Conservation (phyloP, 2,888 invertebrate species). For the Phengaris arion region DNA sequence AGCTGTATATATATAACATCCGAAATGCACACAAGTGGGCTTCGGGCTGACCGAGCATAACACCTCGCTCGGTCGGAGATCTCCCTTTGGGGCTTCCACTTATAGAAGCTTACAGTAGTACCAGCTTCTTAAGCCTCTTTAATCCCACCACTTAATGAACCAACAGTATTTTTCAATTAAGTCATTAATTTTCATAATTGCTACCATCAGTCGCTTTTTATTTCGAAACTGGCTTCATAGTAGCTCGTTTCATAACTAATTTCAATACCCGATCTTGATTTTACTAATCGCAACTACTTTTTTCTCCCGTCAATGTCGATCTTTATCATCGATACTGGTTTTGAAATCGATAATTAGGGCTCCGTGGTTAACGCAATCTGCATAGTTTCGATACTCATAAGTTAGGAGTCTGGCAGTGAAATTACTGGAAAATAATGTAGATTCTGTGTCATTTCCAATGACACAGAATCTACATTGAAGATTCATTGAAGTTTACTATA, state of each 20-base stretch:
- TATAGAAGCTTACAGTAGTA: no score
- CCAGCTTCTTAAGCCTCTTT: not conserved
- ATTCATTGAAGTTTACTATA: no score
- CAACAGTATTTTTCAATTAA: slow-evolving; percentile 24
- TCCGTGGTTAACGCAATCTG: not conserved
- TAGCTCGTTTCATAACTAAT: slow-evolving; percentile 10
- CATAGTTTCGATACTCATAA: not conserved
- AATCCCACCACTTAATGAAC: not conserved
- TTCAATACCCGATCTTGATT: slow-evolving; percentile 14
- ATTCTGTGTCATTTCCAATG: no score
- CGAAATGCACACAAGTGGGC: no score
- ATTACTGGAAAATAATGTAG: no score
- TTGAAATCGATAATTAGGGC: slow-evolving; percentile 14
- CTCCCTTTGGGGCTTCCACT: no score
- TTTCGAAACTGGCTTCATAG: slow-evolving; percentile 8
- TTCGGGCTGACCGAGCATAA: no score
- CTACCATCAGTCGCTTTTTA: slow-evolving; percentile 10
- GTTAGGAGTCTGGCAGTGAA: no score
- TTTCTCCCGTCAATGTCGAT: slow-evolving; percentile 14
- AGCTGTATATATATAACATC: no score
- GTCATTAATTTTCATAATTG: slow-evolving; percentile 24
- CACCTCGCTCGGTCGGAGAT: no score
- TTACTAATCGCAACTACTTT: slow-evolving; percentile 18
- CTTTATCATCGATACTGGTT: slow-evolving; percentile 25
- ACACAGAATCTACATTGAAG: no score